Percentiles rank a stretch among this genome's conserved stretches.
phyloP scores from a whole-genome alignment of 2,113 vertebrate genomes.

The Psammodynastes pulverulentus region DNA sequence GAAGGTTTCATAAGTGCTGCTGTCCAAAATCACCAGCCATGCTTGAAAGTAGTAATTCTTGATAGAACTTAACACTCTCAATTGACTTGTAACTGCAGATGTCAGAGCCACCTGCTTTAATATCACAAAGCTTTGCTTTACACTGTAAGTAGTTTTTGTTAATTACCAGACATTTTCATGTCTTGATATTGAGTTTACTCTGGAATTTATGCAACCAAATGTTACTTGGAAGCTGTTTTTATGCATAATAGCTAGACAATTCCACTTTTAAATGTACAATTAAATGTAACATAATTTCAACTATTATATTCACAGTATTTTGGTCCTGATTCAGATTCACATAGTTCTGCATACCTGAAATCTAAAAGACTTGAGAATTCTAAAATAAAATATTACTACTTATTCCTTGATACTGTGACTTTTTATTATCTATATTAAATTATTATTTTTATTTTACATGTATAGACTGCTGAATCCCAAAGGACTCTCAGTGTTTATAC shows the following conservation, averaged over 20 bases:
- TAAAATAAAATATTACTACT: not conserved
- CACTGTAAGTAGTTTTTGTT: slow-evolving; percentile 50
- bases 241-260: slow-evolving; percentile 5
- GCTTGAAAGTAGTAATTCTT: slow-evolving; percentile 66
- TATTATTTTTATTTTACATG: not conserved
- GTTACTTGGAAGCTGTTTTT: slow-evolving; percentile 3
- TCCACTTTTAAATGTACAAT: not conserved
- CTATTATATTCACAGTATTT: not conserved
- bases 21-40: slow-evolving; percentile 69
- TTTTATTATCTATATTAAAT: not conserved
- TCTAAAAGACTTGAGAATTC: not conserved
- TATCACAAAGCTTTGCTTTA: slow-evolving; percentile 56
- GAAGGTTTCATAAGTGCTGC: slow-evolving; percentile 67
- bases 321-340: fast-evolving
- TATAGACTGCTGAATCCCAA: not conserved
- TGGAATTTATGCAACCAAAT: slow-evolving; percentile 35
- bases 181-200: slow-evolving; percentile 33
- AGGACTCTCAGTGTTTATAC: not conserved
- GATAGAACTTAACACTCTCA: slow-evolving; percentile 59
- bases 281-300: not conserved
- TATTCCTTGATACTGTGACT: not conserved
- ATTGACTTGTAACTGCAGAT: slow-evolving; percentile 67
- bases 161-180: slow-evolving; percentile 40
- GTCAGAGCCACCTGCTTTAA: slow-evolving; percentile 60
- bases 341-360: not conserved